phyloP scores from a whole-genome alignment of 2,797 vertebrate genomes.

The Euthynnus affinis region DNA sequence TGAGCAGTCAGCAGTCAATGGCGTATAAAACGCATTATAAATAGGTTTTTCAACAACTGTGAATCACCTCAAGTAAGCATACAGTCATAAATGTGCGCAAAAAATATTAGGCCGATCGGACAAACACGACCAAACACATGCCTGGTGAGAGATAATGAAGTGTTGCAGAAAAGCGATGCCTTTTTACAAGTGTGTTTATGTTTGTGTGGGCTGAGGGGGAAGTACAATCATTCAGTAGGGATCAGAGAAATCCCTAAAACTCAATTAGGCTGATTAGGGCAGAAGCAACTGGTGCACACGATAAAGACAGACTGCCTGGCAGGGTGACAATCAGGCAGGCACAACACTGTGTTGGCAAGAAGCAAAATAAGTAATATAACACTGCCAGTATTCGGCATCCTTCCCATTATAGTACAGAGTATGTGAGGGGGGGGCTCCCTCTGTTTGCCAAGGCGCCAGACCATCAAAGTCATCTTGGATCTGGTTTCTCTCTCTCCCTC shows the following conservation, averaged over 20 bases:
- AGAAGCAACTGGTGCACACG: constrained; percentile 38
- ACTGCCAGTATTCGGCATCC: constrained; percentile 51
- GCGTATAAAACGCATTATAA: too few species aligned
- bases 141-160: not conserved
- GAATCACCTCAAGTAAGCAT: too few species aligned
- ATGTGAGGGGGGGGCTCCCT: constrained; percentile 42
- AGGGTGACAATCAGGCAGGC: constrained; percentile 26
- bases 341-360: constrained; percentile 38
- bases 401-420: constrained; percentile 45
- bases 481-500: constrained; percentile 33
- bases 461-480: constrained; percentile 27
- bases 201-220: constrained; percentile 23
- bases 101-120: too few species aligned
- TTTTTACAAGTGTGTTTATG: constrained; percentile 22
- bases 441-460: constrained; percentile 31
- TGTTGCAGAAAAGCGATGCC: not conserved
- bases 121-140: too few species aligned
- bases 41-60: too few species aligned
- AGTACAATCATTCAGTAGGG: constrained; percentile 40
- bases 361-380: constrained; percentile 59
- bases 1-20: too few species aligned
- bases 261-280: constrained; percentile 70
- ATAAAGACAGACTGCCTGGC: constrained; percentile 52
- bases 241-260: constrained; percentile 71
- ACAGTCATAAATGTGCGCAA: too few species aligned